A percentile compares a stretch with the other conserved stretches of the same genome.
These are phyloP conservation scores for Solea senegalensis DNA, from an alignment of 2,113 vertebrate genomes.

Conservation along the genomic window DNA sequence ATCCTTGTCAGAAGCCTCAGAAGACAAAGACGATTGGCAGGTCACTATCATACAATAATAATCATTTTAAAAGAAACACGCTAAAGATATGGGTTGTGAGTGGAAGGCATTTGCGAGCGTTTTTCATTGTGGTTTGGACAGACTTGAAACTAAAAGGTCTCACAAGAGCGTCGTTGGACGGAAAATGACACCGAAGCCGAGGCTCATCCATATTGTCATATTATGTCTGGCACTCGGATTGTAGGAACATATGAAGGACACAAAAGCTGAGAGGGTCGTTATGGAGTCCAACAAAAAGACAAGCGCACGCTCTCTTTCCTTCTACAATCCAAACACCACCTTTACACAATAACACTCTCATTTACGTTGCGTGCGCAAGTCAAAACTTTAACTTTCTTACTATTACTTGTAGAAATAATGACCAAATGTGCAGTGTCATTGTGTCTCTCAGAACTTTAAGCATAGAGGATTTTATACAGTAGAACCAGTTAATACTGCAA, in stretches of 20 bases:
- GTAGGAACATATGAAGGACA: slow-evolving; percentile 4
- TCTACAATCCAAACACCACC: background rate
- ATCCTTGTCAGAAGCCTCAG: slow-evolving; percentile 3
- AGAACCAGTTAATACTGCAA: background rate
- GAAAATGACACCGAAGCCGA: slow-evolving; percentile 22
- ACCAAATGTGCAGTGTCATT: background rate
- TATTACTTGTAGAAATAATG: background rate
- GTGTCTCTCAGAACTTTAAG: background rate
- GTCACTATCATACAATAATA: background rate
- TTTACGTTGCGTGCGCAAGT: too few relatives aligned
- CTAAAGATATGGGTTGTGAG: slow-evolving; percentile 8
- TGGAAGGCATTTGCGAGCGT: slow-evolving; percentile 25
- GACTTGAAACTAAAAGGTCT: slow-evolving; percentile 22
- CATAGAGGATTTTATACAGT: too few relatives aligned
- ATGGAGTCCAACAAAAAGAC: background rate
- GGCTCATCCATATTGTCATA: slow-evolving; percentile 13
- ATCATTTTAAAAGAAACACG: slow-evolving; percentile 4
- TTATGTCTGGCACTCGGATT: slow-evolving; percentile 2
- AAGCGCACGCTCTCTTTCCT: background rate
- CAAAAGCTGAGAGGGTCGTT: slow-evolving; percentile 4
- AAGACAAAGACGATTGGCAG: background rate
- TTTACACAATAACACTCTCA: slow-evolving; percentile 9
- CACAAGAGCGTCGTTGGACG: background rate
- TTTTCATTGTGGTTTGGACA: slow-evolving; percentile 28
- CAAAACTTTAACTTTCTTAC: too few relatives aligned